Base-by-base conservation (phyloP, 92 coral and sea anemone species). In the Ricordea florida region DNA sequence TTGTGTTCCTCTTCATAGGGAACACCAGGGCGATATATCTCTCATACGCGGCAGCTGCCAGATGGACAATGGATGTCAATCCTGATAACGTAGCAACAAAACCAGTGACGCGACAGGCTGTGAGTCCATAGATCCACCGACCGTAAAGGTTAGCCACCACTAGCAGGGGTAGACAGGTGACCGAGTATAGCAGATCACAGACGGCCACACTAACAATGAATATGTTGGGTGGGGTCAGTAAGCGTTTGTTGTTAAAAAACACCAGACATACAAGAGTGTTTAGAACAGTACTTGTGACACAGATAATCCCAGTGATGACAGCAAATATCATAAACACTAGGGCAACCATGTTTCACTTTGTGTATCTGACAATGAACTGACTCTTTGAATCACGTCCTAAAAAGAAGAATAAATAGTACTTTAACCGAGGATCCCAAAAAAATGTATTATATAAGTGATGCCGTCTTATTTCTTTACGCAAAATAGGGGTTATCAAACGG, bases 221-320 rank as follows among this genome's bases (percentile, higher is more conserved):
- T 26, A 73, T 60, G 45, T 73, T 61, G n/a, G 80, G 60, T 17
- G 71, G 57, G 43, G 57, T 61, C 15, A 73, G 60, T 3, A 73
- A 35, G 0, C 16, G 23, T 32, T 24, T 58, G 59, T 44, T 45
- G 25, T 32, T 73, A 35, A 13, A 45, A 59, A 73, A 73, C 59
- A 73, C 69, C 60, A 59, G 32, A 14, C 80, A 73, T 8, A 73
- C 60, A 5, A 73, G 69, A 20, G 65, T 55, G 48, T 73, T 73
- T 20, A 73, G 44, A 13, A 17, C 2, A 18, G 46, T 59, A 8
- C 80, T 44, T 22, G 32, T 22, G 2, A 73, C 16, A 59, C 36
- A 73, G 10, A 73, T 47, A 24, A 32, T n/a, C 6, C 40, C 80
- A 22, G 80, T 10, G 17, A 73, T n/a, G 37, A 45, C 37, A 11